Evolutionary conservation across 1,140 invertebrate species (phyloP).

Genomic region (Limonius californicus): DNA sequence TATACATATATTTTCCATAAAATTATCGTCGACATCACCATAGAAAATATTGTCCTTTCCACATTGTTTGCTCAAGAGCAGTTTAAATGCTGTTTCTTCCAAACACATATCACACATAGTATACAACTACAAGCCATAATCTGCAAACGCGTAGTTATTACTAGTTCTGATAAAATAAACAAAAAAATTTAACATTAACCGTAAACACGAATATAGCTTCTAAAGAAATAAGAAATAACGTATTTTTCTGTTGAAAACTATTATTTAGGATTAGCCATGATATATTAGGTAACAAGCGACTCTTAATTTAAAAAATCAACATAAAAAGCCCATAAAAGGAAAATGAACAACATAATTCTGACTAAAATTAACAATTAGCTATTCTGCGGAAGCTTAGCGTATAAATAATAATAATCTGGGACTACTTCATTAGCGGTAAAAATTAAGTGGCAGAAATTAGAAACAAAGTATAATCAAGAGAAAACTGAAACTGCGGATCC

Average conservation of each 20-base stretch:
- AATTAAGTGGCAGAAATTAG: conserved; percentile 35
- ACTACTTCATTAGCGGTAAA: conserved; percentile 35
- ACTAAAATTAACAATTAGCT: conserved; percentile 31
- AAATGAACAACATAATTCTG: background rate
- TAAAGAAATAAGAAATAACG: no score
- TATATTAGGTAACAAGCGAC: background rate
- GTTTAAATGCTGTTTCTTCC: no score
- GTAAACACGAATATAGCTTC: no score
- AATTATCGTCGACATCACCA: no score
- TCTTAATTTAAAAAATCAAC: background rate
- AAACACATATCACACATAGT: no score
- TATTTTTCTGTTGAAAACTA: background rate
- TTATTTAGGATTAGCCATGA: background rate
- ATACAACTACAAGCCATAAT: no score
- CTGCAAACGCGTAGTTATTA: background rate
- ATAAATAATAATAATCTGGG: conserved; percentile 38
- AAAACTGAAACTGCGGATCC: conserved; percentile 31
- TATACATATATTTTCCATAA: no score
- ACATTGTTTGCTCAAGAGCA: no score
- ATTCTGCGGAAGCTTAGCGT: conserved; percentile 28
- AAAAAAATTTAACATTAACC: background rate
- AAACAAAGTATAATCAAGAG: conserved; percentile 35
- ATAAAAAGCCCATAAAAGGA: background rate
- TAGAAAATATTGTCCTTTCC: no score
- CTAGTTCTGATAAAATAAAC: background rate